Conservation (phyloP, 2,797 vertebrate species). For the Sebastes nivosus region DNA sequence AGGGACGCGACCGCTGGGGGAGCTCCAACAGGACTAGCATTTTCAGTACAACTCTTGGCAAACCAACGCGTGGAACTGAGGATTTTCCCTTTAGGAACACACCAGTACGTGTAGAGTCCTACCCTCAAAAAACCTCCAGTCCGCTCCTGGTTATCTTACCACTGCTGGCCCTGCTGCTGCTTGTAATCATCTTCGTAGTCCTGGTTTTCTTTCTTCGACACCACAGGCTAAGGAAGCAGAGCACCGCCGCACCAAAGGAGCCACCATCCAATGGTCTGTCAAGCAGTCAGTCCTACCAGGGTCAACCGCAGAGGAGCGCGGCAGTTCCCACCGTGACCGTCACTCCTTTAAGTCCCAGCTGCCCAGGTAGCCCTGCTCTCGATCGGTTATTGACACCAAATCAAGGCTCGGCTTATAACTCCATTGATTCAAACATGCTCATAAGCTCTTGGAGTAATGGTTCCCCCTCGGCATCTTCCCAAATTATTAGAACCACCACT, state of each 20-base stretch:
- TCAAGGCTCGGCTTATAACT: conserved; percentile 42
- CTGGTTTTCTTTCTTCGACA: conserved; percentile 80
- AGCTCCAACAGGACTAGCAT: conserved; percentile 65
- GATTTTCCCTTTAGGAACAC: conserved; percentile 71
- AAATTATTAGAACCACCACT: conserved; percentile 83
- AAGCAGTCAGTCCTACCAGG: conserved; percentile 50
- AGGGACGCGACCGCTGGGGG: conserved; percentile 81
- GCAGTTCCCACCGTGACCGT: conserved; percentile 86
- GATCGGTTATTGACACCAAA: conserved; percentile 51
- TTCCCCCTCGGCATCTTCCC: conserved; percentile 79
- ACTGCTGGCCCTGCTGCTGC: conserved; percentile 81
- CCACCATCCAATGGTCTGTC: conserved; percentile 23
- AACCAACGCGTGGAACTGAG: conserved; percentile 60
- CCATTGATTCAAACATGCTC: conserved; percentile 59
- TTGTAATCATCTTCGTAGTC: conserved; percentile 78
- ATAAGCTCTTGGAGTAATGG: conserved; percentile 81
- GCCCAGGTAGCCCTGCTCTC: conserved; percentile 63
- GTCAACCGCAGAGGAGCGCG: conserved; percentile 76
- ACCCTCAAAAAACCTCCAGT: conserved; percentile 75
- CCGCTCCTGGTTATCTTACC: conserved; percentile 83
- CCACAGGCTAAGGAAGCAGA: conserved; percentile 81
- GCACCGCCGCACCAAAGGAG: conserved; percentile 44
- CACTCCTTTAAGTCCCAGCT: conserved; percentile 82
- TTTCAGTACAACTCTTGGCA: conserved; percentile 69
- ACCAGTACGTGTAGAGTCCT: conserved; percentile 72